phyloP scores from a whole-genome alignment of 2,888 invertebrate species.

The Volucella bombylans region DNA sequence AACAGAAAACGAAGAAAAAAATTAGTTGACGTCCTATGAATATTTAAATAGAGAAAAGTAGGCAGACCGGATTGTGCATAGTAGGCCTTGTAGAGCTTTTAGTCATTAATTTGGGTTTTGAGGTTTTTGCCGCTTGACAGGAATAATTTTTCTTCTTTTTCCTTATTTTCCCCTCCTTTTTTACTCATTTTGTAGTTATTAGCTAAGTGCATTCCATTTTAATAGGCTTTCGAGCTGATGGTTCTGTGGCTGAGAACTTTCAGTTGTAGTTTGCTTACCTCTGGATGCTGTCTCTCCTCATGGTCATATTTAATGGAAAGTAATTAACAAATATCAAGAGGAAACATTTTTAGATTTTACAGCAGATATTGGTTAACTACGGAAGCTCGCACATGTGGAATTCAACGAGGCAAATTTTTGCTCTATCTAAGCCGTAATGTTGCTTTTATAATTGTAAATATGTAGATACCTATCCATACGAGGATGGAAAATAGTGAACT shows the following conservation, averaged over 20 bases:
- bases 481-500: too few relatives aligned
- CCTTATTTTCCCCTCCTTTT: not conserved
- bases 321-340: not conserved
- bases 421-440: too few relatives aligned
- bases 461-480: too few relatives aligned
- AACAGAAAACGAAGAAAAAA: slow-evolving; percentile 4
- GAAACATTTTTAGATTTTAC: too few relatives aligned
- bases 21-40: slow-evolving; percentile 45
- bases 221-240: not conserved
- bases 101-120: slow-evolving; percentile 40
- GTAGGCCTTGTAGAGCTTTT: slow-evolving; percentile 51
- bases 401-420: too few relatives aligned
- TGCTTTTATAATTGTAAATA: too few relatives aligned
- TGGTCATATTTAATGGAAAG: slow-evolving; percentile 13
- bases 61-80: not conserved
- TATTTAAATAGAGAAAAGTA: slow-evolving; percentile 30
- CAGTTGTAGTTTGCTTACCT: too few relatives aligned
- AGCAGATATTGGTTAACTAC: too few relatives aligned
- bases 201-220: slow-evolving; percentile 57
- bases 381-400: too few relatives aligned
- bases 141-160: slow-evolving; percentile 6
- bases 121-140: not conserved
- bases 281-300: not conserved
- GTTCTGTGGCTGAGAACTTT: too few relatives aligned
- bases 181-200: slow-evolving; percentile 15